Conservation (phyloP, 1,140 invertebrate species). For the Dufourea novaeangliae region DNA sequence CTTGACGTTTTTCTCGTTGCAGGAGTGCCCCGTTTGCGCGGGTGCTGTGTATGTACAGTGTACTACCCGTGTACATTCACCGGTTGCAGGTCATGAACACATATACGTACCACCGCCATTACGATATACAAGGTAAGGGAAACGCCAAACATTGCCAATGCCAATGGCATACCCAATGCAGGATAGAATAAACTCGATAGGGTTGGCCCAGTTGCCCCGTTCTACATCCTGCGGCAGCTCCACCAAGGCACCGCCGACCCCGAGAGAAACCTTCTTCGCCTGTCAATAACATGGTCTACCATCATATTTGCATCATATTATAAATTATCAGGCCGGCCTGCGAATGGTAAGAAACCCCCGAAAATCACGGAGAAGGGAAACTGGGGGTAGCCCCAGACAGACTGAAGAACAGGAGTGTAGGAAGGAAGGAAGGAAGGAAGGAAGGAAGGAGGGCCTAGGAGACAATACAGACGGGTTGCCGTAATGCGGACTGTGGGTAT, state of each 20-base stretch:
- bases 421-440: too few species aligned
- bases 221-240: conserved; percentile 67
- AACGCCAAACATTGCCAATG: conserved; percentile 94
- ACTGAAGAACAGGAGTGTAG: too few species aligned
- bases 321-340: conserved; percentile 47
- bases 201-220: conserved; percentile 87
- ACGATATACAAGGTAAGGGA: conserved; percentile 91
- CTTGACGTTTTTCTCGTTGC: conserved; percentile 21
- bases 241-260: conserved; percentile 67
- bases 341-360: conserved; percentile 1
- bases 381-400: too few species aligned
- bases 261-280: conserved; percentile 70
- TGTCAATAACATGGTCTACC: conserved; percentile 63
- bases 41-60: not conserved
- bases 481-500: conserved; percentile 3
- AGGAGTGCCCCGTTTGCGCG: not conserved
- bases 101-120: conserved; percentile 89
- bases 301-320: conserved; percentile 63
- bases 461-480: not conserved
- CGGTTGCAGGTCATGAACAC: not conserved
- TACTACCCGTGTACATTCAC: not conserved
- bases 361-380: not conserved
- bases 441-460: not conserved
- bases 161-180: conserved; percentile 92
- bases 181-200: conserved; percentile 89